These are phyloP conservation scores for Donacobius atricapilla DNA, from an alignment of 2,113 vertebrate species.

Conservation along the genomic window DNA sequence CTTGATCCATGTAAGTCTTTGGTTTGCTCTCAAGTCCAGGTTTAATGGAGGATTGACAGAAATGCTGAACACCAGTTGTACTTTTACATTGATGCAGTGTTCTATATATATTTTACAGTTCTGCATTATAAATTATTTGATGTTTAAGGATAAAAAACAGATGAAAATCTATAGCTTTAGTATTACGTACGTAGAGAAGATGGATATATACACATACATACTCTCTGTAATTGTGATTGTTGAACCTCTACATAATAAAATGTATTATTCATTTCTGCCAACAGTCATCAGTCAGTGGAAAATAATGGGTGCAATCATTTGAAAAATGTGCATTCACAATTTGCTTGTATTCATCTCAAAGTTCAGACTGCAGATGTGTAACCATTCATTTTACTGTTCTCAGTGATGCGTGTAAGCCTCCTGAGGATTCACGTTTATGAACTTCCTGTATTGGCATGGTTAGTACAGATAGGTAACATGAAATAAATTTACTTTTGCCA, in stretches of 20 bases:
- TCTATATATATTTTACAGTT: conserved; percentile 39
- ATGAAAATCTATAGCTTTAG: conserved; percentile 28
- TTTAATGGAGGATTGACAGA: conserved; percentile 63
- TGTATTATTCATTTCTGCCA: conserved; percentile 37
- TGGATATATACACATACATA: neutral
- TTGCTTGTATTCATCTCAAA: conserved; percentile 27
- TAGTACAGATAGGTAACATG: neutral
- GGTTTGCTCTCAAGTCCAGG: conserved; percentile 26
- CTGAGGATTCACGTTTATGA: conserved; percentile 24
- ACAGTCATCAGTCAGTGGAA: conserved; percentile 17
- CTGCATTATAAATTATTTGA: conserved; percentile 53
- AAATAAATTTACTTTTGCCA: neutral
- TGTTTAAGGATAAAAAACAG: conserved; percentile 66
- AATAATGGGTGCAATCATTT: neutral
- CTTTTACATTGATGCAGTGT: conserved; percentile 39
- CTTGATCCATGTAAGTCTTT: conserved; percentile 51
- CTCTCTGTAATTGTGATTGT: neutral
- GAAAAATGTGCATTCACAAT: conserved; percentile 23
- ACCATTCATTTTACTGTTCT: conserved; percentile 27
- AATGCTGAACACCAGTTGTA: conserved; percentile 29
- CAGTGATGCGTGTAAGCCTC: neutral
- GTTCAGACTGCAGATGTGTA: conserved; percentile 24
- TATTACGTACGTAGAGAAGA: conserved; percentile 14
- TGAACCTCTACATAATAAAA: conserved; percentile 21
- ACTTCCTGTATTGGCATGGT: neutral